These are phyloP conservation scores for Drosophila pseudotakahashii DNA, from an alignment of 2,888 invertebrate species.

Conservation along the genomic window DNA sequence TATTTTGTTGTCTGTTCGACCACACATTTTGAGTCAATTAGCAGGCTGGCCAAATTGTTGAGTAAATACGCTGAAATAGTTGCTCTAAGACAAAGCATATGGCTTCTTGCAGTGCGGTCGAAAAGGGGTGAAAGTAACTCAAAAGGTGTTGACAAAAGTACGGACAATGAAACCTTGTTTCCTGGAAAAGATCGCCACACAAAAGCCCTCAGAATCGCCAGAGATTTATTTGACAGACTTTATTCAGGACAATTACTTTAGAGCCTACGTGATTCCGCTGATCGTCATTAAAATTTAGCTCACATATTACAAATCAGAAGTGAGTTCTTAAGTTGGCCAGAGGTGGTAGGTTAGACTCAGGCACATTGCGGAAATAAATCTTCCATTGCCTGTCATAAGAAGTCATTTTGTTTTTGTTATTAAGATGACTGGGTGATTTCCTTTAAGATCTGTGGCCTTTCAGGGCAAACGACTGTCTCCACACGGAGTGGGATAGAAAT, in stretches of 20 bases:
- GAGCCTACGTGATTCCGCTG: constrained; percentile 51
- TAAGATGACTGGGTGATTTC: constrained; percentile 36
- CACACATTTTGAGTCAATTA: constrained; percentile 70
- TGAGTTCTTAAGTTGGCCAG: constrained; percentile 11
- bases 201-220: constrained; percentile 20
- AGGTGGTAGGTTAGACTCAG: constrained; percentile 22
- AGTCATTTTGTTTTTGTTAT: not conserved
- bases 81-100: constrained; percentile 60
- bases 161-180: constrained; percentile 9
- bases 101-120: constrained; percentile 60
- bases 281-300: constrained; percentile 38
- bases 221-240: constrained; percentile 55
- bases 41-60: constrained; percentile 57
- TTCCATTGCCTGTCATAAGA: constrained; percentile 32
- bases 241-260: constrained; percentile 34
- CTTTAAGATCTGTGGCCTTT: constrained; percentile 43
- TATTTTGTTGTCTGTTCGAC: constrained; percentile 42
- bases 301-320: constrained; percentile 12
- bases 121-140: constrained; percentile 51
- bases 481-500: constrained; percentile 4
- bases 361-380: constrained; percentile 45
- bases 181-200: not conserved
- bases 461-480: constrained; percentile 28
- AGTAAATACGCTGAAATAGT: constrained; percentile 58
- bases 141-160: constrained; percentile 27